Percentiles rank a stretch among this genome's conserved stretches.
Conservation (phyloP, 2,888 invertebrate species). For the Acrobasis consociella region DNA sequence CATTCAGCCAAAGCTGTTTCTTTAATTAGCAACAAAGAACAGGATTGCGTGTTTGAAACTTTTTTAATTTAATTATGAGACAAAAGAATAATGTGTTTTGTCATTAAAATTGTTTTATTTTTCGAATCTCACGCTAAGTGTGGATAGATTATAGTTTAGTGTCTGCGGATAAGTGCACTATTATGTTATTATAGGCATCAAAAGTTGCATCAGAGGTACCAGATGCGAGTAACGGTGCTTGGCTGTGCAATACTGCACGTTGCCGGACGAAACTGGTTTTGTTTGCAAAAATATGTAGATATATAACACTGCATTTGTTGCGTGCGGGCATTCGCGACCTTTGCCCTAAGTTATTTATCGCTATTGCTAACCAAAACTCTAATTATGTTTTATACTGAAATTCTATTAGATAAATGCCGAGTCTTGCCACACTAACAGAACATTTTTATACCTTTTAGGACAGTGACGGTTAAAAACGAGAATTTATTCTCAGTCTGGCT, state of each 20-base stretch:
- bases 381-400: conserved; percentile 29
- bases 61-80: conserved; percentile 79
- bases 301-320: conserved; percentile 52
- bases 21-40: conserved; percentile 80
- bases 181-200: conserved; percentile 79
- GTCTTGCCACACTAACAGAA: background rate
- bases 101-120: conserved; percentile 64
- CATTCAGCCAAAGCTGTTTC: conserved; percentile 69
- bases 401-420: background rate
- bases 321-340: conserved; percentile 70
- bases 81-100: conserved; percentile 72
- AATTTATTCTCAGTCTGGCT: no score
- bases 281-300: conserved; percentile 62
- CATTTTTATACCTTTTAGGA: no score
- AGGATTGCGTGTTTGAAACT: conserved; percentile 77
- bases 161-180: conserved; percentile 62
- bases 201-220: conserved; percentile 70
- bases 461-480: no score
- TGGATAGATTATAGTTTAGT: conserved; percentile 38
- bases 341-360: conserved; percentile 62
- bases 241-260: conserved; percentile 66
- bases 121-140: conserved; percentile 33
- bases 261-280: conserved; percentile 67
- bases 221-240: conserved; percentile 70
- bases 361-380: conserved; percentile 31